These are phyloP conservation scores for Raja brachyura DNA, from an alignment of 2,113 vertebrate genomes.

Conservation along the genomic window DNA sequence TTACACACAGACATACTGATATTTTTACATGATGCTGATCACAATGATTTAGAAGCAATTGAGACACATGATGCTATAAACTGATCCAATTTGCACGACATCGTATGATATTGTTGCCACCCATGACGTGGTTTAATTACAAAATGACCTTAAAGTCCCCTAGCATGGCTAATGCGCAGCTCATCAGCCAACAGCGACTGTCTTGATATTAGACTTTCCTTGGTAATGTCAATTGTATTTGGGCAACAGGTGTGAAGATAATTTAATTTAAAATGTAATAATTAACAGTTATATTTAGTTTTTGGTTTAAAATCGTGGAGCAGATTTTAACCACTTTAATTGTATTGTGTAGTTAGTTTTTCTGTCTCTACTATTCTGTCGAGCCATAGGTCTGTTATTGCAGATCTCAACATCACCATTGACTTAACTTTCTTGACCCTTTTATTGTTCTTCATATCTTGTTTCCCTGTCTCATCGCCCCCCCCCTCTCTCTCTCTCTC, in stretches of 20 bases:
- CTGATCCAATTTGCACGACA: not conserved
- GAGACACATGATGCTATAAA: not conserved
- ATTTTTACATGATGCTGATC: not conserved
- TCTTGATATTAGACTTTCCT: constrained; percentile 2
- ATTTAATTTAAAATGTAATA: constrained; percentile 36
- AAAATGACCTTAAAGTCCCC: constrained; percentile 4
- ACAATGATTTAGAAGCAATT: not conserved
- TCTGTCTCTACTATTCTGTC: not conserved
- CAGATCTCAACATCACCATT: too few species aligned
- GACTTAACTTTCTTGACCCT: too few species aligned
- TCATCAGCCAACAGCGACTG: not conserved
- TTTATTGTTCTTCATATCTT: too few species aligned
- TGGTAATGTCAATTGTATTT: constrained; percentile 31
- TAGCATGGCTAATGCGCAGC: not conserved
- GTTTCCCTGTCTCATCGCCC: not conserved
- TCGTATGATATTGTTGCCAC: not conserved
- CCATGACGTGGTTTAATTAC: not conserved
- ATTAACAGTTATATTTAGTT: constrained; percentile 34
- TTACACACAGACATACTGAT: too few species aligned
- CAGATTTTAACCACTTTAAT: constrained; percentile 1
- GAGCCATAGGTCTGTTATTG: too few species aligned
- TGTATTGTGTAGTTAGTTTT: not conserved
- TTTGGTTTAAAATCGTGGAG: not conserved
- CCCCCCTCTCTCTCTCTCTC: not conserved
- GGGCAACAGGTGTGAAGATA: constrained; percentile 6